Base-by-base conservation (phyloP, 2,113 vertebrate genomes). In the Onychorhynchus coronatus region DNA sequence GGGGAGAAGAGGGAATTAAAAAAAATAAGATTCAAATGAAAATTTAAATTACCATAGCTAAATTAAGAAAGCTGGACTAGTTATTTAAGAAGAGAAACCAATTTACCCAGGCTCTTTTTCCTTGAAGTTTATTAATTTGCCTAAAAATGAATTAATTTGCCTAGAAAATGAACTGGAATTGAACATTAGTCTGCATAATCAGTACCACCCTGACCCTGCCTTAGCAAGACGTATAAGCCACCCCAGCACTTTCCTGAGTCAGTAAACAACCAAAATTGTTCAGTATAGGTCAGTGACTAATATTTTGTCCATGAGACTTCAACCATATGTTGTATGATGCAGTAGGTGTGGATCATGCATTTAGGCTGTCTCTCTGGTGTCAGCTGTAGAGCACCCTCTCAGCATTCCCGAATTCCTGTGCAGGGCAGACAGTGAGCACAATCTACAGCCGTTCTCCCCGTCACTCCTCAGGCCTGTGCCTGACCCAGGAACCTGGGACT, bases 381-480 rank as follows among this genome's bases (percentile, higher is more conserved):
- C 71, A 94, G 53, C 58, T 49, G 22, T 18, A 52, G 67, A 80
- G 70, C 50, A 83, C 14, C 13, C 20, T 37, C 15, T 61, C 65
- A 21, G 13, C 44, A 28, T 53, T 71, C 4, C 30, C 61, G 78
- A 72, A 94, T 68, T 65, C 47, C 75, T 52, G 33, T 37, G 27
- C 44, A 3, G 19, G 49, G 35, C 81, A 88, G 27, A 65, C n/a
- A 16, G 12, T 5, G 25, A 83, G 37, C 25, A 30, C 37, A 65
- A 15, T 46, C 39, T 79, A 59, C 44, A 35, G 13, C n/a, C 46
- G 28, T 58, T 78, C 67, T 66, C n/a, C 9, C 5, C 31, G 41
- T 10, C 85, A 20, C 37, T 58, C 42, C 20, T 23, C 52, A 62
- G 23, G 0, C 0, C 28, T 49, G 35, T 3, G 0, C 46, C 71